A percentile compares a stretch with the other conserved stretches of the same genome.
phyloP scores from a whole-genome alignment of 2,888 invertebrate genomes.

The Hyppa rectilinea region DNA sequence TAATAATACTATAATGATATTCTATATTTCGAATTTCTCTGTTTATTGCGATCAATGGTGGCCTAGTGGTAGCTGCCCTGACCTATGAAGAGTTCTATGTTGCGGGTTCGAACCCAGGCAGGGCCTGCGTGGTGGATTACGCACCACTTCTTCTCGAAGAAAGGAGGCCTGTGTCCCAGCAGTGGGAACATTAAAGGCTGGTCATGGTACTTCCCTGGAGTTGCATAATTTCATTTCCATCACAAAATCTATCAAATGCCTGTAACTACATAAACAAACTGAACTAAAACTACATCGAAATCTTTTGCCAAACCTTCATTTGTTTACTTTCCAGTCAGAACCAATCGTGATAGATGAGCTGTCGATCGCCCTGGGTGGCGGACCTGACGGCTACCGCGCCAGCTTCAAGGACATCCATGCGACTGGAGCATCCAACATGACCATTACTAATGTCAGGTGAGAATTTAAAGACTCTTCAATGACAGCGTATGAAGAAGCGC shows the following conservation, averaged over 20 bases:
- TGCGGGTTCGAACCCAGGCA: too few species aligned
- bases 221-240: neutral
- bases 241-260: neutral
- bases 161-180: too few species aligned
- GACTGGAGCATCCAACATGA: constrained; percentile 95
- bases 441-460: constrained; percentile 94
- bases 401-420: constrained; percentile 95
- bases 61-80: too few species aligned
- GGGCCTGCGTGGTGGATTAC: too few species aligned
- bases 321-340: constrained; percentile 91
- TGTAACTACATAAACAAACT: too few species aligned
- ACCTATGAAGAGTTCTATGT: too few species aligned
- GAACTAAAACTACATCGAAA: constrained; percentile 7
- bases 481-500: too few species aligned
- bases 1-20: too few species aligned
- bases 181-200: too few species aligned
- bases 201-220: neutral
- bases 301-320: neutral
- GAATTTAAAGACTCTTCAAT: constrained; percentile 36
- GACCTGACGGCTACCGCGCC: constrained; percentile 95
- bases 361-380: constrained; percentile 94
- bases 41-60: too few species aligned
- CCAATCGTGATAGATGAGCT: constrained; percentile 96
- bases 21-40: neutral
- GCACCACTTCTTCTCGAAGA: too few species aligned